Conservation (phyloP, 2,797 vertebrate genomes). For the Ciconia nigra region DNA sequence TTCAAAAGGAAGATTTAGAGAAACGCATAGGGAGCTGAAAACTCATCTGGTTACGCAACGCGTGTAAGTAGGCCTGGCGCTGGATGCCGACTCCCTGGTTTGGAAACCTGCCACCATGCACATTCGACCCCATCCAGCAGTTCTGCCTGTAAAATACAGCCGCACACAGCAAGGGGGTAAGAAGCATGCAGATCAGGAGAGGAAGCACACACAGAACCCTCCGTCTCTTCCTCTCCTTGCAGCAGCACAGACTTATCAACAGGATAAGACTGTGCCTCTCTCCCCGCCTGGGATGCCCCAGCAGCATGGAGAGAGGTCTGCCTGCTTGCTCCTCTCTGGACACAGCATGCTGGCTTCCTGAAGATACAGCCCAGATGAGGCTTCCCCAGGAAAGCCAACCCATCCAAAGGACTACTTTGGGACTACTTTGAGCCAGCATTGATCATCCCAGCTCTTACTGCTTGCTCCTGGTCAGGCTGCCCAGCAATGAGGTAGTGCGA, state of each 20-base stretch:
- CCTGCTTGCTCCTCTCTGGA: not conserved
- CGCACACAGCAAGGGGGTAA: not conserved
- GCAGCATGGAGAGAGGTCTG: not conserved
- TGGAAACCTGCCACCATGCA: conserved; percentile 28
- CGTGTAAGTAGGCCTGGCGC: not conserved
- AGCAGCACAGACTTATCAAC: not conserved
- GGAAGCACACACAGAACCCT: not conserved
- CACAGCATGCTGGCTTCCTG: not conserved
- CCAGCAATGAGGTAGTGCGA: not conserved
- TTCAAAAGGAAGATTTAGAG: not conserved
- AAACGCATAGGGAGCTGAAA: not conserved
- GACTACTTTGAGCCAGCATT: not conserved
- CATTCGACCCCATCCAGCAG: not conserved
- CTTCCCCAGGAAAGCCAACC: not conserved
- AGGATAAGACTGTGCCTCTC: not conserved
- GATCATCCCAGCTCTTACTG: not conserved
- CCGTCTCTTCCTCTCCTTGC: not conserved
- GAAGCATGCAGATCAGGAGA: not conserved
- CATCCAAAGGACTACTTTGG: not conserved
- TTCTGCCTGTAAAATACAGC: not conserved
- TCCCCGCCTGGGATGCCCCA: not conserved
- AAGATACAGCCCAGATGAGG: not conserved
- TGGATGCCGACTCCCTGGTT: not conserved
- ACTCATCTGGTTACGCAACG: not conserved
- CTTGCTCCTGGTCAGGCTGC: not conserved